Percentiles rank a stretch among this genome's conserved stretches.
phyloP scores from a whole-genome alignment of 2,888 invertebrate genomes.

The Heliconius aoede region DNA sequence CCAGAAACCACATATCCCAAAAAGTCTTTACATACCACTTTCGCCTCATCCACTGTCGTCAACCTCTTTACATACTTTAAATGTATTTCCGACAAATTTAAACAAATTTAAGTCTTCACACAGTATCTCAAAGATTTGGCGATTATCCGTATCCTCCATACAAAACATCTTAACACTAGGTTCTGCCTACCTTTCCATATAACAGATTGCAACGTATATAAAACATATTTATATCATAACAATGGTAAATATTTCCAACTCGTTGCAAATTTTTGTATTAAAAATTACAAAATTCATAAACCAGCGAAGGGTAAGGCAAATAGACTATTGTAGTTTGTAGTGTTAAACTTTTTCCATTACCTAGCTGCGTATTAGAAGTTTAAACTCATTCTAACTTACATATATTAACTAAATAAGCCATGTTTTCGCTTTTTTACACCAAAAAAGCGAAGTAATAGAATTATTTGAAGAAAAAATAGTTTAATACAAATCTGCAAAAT shows the following conservation, averaged over 20 bases:
- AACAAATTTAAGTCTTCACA: too few species aligned
- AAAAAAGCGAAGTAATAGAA: background rate
- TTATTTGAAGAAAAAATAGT: background rate
- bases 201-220: background rate
- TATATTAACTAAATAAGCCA: constrained; percentile 9
- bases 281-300: constrained; percentile 25
- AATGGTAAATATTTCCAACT: background rate
- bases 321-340: constrained; percentile 27
- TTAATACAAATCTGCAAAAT: background rate
- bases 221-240: background rate
- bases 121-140: too few species aligned
- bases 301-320: constrained; percentile 10
- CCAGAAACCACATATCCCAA: too few species aligned
- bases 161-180: too few species aligned
- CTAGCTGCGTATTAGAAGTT: constrained; percentile 26
- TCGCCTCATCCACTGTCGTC: too few species aligned
- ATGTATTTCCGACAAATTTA: too few species aligned
- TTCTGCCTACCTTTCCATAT: background rate
- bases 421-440: constrained; percentile 9
- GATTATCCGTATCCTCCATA: too few species aligned
- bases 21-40: too few species aligned
- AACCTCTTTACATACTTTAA: too few species aligned
- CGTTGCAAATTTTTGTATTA: background rate
- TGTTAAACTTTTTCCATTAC: constrained; percentile 28
- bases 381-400: constrained; percentile 11